Evolutionary conservation across 2,113 vertebrate species (phyloP).

Genomic region (Bostrychus sinensis): DNA sequence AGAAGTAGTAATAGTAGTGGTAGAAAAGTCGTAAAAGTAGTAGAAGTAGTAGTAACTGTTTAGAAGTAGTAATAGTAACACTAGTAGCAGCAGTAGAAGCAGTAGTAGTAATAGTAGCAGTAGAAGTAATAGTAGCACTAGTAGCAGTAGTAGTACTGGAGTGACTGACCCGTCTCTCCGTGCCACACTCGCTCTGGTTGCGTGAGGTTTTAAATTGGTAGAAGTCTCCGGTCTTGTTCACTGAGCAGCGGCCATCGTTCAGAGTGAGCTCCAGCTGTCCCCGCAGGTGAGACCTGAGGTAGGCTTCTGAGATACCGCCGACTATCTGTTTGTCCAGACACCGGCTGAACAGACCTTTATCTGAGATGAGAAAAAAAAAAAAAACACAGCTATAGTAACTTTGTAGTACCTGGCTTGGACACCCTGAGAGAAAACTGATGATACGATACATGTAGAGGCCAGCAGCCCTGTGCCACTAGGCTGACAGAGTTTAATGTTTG

Average conservation of each 20-base stretch:
- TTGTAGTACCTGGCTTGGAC: neutral
- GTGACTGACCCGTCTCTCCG: slow-evolving; percentile 54
- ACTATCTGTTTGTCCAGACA: slow-evolving; percentile 60
- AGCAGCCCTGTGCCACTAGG: no score
- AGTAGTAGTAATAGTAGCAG: neutral
- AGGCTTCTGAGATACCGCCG: slow-evolving; percentile 70
- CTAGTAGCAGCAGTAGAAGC: no score
- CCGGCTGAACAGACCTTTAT: slow-evolving; percentile 69
- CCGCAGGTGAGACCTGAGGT: slow-evolving; percentile 49
- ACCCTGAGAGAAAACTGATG: no score
- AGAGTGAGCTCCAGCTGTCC: slow-evolving; percentile 56
- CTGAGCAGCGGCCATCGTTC: slow-evolving; percentile 66
- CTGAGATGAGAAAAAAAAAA: slow-evolving; percentile 29
- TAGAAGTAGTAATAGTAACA: no score
- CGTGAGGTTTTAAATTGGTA: slow-evolving; percentile 53
- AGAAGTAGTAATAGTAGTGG: no score
- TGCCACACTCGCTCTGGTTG: slow-evolving; percentile 63
- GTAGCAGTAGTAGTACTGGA: neutral
- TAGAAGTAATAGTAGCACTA: neutral
- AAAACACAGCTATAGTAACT: neutral
- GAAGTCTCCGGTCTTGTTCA: slow-evolving; percentile 48
- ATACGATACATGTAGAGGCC: no score
- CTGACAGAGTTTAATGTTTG: no score
- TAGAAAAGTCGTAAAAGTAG: no score
- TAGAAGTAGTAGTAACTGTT: no score